Conservation (phyloP, 1,140 invertebrate genomes). For the Meloidogyne floridensis region DNA sequence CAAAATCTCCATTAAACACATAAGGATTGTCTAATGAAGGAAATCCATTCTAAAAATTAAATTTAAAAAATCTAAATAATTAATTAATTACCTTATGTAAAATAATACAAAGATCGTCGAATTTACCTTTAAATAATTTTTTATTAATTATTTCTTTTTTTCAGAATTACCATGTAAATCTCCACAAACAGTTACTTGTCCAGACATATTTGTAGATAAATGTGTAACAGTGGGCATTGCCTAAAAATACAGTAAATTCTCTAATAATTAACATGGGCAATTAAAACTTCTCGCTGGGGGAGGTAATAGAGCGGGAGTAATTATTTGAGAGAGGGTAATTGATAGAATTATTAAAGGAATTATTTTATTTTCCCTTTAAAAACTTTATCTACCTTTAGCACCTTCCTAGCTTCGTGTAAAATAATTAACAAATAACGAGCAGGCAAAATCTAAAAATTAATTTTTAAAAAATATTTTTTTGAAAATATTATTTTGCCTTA, state of each 20-base stretch:
- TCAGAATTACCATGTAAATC: slow-evolving; percentile 78
- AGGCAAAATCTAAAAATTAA: slow-evolving; percentile 73
- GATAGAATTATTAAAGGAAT: not conserved
- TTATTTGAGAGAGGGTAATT: not conserved
- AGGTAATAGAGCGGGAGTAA: too few relatives aligned
- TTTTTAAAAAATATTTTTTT: slow-evolving; percentile 67
- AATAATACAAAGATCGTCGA: slow-evolving; percentile 84
- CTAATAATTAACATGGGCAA: too few relatives aligned
- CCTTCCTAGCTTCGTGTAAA: slow-evolving; percentile 76
- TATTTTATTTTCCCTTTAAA: not conserved
- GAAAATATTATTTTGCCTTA: slow-evolving; percentile 63
- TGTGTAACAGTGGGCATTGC: slow-evolving; percentile 79
- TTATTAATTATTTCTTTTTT: not conserved
- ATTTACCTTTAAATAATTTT: slow-evolving; percentile 69
- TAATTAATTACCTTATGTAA: slow-evolving; percentile 80
- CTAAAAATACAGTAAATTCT: not conserved
- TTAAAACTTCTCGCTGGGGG: too few relatives aligned
- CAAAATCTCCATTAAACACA: slow-evolving; percentile 90
- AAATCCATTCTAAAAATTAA: slow-evolving; percentile 76
- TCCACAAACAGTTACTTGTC: slow-evolving; percentile 86
- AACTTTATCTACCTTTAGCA: slow-evolving; percentile 48
- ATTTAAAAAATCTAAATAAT: slow-evolving; percentile 21
- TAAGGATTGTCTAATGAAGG: slow-evolving; percentile 85
- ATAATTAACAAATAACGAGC: slow-evolving; percentile 80
- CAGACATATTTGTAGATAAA: slow-evolving; percentile 80